Conservation (phyloP, 1,140 invertebrate species). For the Pararge aegeria region DNA sequence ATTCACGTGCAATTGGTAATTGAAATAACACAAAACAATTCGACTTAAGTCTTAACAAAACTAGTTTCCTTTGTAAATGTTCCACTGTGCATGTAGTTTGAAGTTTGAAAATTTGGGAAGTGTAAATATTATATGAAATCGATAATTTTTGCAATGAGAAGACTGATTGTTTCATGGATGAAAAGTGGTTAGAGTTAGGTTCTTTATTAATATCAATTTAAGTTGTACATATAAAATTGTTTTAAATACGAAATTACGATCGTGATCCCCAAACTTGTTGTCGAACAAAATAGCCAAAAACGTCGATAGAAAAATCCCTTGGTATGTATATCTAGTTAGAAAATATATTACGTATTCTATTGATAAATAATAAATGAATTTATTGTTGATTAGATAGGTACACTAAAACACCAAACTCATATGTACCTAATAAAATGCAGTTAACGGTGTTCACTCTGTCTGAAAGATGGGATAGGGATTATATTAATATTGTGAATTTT, state of each 20-base stretch:
- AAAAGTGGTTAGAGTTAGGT: conserved; percentile 66
- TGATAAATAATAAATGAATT: conserved; percentile 36
- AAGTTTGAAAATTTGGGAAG: conserved; percentile 28
- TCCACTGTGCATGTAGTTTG: conserved; percentile 28
- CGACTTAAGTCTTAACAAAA: conserved; percentile 23
- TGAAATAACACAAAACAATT: no score
- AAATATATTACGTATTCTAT: conserved; percentile 23
- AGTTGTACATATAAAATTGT: conserved; percentile 57
- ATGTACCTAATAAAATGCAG: conserved; percentile 1
- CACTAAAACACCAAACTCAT: conserved; percentile 31
- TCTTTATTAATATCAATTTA: conserved; percentile 59
- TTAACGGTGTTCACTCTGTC: neutral
- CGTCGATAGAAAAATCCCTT: conserved; percentile 12
- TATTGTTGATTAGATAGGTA: conserved; percentile 25
- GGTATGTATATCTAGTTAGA: conserved; percentile 3
- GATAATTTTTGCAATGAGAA: conserved; percentile 77
- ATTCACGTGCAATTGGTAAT: no score
- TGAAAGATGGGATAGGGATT: neutral
- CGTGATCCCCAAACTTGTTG: conserved; percentile 23
- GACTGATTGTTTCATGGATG: conserved; percentile 74
- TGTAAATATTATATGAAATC: conserved; percentile 56
- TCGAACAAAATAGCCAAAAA: conserved; percentile 20
- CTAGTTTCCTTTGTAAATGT: conserved; percentile 43
- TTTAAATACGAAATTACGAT: conserved; percentile 35
- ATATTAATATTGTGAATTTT: neutral